A percentile compares a stretch with the other conserved stretches of the same genome.
Conservation (phyloP, 2,113 vertebrate genomes). For the Mugil cephalus region DNA sequence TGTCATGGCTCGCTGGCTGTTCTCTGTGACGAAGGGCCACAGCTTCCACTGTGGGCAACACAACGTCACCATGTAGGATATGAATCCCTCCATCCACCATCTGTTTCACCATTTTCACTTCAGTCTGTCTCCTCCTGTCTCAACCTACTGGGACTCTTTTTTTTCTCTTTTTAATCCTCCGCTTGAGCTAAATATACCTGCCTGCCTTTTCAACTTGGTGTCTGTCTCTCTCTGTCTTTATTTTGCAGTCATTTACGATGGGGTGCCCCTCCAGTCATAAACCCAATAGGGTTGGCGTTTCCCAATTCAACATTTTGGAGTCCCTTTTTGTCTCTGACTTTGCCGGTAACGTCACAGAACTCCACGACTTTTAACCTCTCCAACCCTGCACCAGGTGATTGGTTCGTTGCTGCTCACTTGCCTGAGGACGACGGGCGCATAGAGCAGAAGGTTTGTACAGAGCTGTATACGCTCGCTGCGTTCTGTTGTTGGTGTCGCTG, state of each 20-base stretch:
- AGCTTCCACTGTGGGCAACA: constrained; percentile 83
- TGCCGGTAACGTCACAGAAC: constrained; percentile 78
- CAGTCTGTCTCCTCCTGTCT: too few relatives aligned
- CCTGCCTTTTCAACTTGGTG: not conserved
- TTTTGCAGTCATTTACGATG: constrained; percentile 88
- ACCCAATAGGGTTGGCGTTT: constrained; percentile 87
- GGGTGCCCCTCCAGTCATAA: constrained; percentile 93
- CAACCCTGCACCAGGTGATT: constrained; percentile 89
- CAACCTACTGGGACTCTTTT: too few relatives aligned
- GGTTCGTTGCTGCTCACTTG: constrained; percentile 93
- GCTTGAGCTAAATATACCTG: too few relatives aligned
- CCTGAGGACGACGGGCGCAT: constrained; percentile 92
- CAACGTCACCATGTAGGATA: constrained; percentile 90
- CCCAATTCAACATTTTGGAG: constrained; percentile 82
- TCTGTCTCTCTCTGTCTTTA: not conserved
- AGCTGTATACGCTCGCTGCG: too few relatives aligned
- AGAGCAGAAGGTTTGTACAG: constrained; percentile 89
- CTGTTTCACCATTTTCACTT: too few relatives aligned
- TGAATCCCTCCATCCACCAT: not conserved
- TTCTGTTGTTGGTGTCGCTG: not conserved
- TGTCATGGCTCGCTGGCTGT: constrained; percentile 88
- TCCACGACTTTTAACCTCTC: constrained; percentile 87
- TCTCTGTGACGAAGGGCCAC: constrained; percentile 84
- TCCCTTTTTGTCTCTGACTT: constrained; percentile 81
- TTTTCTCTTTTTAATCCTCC: not conserved